Conservation (phyloP, 2,797 vertebrate genomes). For the Denticeps clupeoides region DNA sequence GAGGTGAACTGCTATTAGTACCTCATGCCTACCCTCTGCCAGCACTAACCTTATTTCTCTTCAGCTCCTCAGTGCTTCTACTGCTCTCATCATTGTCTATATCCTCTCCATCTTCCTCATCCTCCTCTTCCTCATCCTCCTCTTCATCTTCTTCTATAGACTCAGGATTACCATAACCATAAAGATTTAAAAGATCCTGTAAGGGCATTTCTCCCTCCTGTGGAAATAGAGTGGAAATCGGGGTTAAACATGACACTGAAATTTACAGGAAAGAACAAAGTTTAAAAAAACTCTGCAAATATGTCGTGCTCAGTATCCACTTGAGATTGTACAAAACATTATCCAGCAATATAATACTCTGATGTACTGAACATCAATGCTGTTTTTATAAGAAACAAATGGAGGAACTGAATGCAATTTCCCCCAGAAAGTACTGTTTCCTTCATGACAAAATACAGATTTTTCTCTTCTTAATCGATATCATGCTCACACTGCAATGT, state of each 20-base stretch:
- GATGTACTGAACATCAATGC: too few relatives aligned
- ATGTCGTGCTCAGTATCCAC: background rate
- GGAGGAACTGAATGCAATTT: too few relatives aligned
- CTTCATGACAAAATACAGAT: too few relatives aligned
- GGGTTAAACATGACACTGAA: background rate
- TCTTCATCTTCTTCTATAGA: slow-evolving; percentile 69
- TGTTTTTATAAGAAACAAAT: too few relatives aligned
- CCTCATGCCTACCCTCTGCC: too few relatives aligned
- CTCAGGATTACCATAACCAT: slow-evolving; percentile 62
- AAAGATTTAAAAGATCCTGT: slow-evolving; percentile 71
- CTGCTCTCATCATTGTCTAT: slow-evolving; percentile 70
- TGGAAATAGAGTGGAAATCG: background rate
- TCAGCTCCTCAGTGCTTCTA: slow-evolving; percentile 62
- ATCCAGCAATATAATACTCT: background rate
- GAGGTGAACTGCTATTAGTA: too few relatives aligned
- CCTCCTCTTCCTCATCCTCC: slow-evolving; percentile 60
- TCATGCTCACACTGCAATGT: too few relatives aligned
- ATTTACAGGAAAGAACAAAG: background rate
- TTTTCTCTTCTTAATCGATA: too few relatives aligned
- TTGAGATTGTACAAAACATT: background rate
- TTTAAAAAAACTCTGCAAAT: background rate
- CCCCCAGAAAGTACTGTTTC: too few relatives aligned
- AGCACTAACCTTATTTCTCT: slow-evolving; percentile 28
- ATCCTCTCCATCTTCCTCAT: slow-evolving; percentile 49
- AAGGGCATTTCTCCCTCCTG: slow-evolving; percentile 77